These are phyloP conservation scores for Leptestheria dahalacensis DNA, from an alignment of 1,140 invertebrate species.

Conservation along the genomic window DNA sequence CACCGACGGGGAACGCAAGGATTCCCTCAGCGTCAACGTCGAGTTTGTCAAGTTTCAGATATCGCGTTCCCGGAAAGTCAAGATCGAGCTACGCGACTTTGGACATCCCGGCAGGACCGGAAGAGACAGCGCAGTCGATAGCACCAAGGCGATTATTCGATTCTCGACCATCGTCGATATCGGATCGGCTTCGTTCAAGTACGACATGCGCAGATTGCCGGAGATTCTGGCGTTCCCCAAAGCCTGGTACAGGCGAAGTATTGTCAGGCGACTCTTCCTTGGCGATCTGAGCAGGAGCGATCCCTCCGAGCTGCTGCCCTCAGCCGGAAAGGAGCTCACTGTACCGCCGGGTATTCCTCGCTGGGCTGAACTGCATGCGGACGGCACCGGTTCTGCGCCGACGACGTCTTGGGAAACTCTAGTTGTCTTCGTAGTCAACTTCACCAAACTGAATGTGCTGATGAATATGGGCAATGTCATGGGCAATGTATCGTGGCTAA, in stretches of 20 bases:
- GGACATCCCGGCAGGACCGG: constrained; percentile 19
- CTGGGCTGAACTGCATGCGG: constrained; percentile 4
- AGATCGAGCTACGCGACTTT: constrained; percentile 43
- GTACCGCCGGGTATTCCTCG: background rate
- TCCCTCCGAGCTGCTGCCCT: background rate
- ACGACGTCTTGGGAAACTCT: constrained; percentile 67
- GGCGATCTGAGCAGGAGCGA: constrained; percentile 55
- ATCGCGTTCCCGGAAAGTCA: constrained; percentile 68
- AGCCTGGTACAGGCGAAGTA: constrained; percentile 89
- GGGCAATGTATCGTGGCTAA: constrained; percentile 57
- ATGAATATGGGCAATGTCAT: constrained; percentile 99
- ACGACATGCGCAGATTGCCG: constrained; percentile 92
- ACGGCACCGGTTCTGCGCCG: constrained; percentile 12
- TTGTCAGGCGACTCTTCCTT: constrained; percentile 80
- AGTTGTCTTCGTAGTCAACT: constrained; percentile 87
- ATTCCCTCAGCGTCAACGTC: constrained; percentile 88
- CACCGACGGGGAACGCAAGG: constrained; percentile 77
- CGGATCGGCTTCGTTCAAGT: constrained; percentile 95
- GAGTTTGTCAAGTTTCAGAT: constrained; percentile 95
- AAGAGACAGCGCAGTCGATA: constrained; percentile 19
- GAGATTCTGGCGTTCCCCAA: constrained; percentile 96
- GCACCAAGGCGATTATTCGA: constrained; percentile 59
- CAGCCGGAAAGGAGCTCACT: background rate
- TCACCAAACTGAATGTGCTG: constrained; percentile 84
- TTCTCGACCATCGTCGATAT: constrained; percentile 92